phyloP scores from a whole-genome alignment of 2,113 vertebrate species.

The Psilopogon haemacephalus region DNA sequence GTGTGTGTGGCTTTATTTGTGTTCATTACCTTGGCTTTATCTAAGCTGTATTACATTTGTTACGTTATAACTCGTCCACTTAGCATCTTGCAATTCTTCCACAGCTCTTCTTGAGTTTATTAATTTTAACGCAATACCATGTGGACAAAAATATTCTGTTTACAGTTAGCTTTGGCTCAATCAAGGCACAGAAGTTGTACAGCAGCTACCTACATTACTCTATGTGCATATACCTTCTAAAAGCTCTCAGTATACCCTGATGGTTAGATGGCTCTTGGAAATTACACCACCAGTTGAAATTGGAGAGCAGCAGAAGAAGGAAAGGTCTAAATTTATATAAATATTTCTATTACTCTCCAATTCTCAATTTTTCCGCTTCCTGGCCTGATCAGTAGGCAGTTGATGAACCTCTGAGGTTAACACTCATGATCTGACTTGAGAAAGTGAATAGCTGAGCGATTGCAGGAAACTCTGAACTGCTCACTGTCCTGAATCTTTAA shows the following conservation, averaged over 20 bases:
- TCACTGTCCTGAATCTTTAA: not conserved
- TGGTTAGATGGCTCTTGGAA: not conserved
- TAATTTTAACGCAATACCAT: not conserved
- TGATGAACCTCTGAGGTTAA: not conserved
- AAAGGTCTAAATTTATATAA: not conserved
- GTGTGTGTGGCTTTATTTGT: not conserved
- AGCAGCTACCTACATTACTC: not conserved
- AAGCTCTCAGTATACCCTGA: not conserved
- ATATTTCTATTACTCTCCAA: not conserved
- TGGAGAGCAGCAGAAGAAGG: not conserved
- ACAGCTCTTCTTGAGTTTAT: not conserved
- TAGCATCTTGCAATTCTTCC: not conserved
- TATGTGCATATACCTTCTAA: accelerated
- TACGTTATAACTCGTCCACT: not conserved
- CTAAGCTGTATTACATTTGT: not conserved
- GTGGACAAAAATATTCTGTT: not conserved
- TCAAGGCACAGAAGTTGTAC: not conserved
- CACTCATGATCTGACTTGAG: not conserved
- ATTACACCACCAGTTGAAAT: not conserved
- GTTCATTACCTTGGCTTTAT: not conserved
- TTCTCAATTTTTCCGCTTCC: not conserved
- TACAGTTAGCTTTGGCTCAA: not conserved
- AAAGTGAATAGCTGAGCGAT: not conserved
- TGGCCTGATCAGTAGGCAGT: not conserved
- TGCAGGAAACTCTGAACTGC: not conserved